Evolutionary conservation across 2,113 vertebrate species (phyloP), one percentile per base, ranked within the genome.

Genomic region (Epinephelus lanceolatus): DNA sequence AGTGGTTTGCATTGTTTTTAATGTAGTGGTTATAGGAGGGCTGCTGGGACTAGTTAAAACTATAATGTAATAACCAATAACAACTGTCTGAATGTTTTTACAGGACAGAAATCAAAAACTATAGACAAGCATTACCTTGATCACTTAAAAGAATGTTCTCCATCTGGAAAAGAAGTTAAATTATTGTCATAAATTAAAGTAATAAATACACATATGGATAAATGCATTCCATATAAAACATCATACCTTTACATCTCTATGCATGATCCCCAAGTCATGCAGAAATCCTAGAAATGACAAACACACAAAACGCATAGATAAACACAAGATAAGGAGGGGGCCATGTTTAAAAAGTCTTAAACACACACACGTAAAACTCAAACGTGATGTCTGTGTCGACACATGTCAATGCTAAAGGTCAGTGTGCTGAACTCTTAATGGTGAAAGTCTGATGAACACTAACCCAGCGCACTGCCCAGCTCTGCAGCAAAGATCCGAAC

Each of bases 81-180:
- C 40, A 30, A 12, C 42, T 12, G 13, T 71, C 5, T 2, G 2
- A 9, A n/a, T 52, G 42, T 13, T 51, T 45, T 13, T 23, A 72
- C 14, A 23, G 12, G 52, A 9, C 59, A 18, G 7, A 73, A 2
- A 17, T 13, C 0, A 15, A 40, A 19, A 61, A 57, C 60, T 2
- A 25, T 15, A 72, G 25, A 57, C 10, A 25, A 49, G 15, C 73
- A 86, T 92, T 95, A 98, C 98, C 97, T 94, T 94, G 92, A 91
- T 98, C 96, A 86, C 96, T 97, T 81, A 99, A 85, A 42, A 99
- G 96, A 55, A 99, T 94, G 86, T 98, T 98, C 83, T 99, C 97
- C 97, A 99, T 97, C 97, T 99, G 93, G 79, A 97, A 92, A 79
- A 96, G 91, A 91, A 66, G 21, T 10, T 27, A 27, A 60, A 62